Evolutionary conservation across 2,113 vertebrate species (phyloP), one percentile per base, ranked within the genome.

Genomic region (Neoarius graeffei): DNA sequence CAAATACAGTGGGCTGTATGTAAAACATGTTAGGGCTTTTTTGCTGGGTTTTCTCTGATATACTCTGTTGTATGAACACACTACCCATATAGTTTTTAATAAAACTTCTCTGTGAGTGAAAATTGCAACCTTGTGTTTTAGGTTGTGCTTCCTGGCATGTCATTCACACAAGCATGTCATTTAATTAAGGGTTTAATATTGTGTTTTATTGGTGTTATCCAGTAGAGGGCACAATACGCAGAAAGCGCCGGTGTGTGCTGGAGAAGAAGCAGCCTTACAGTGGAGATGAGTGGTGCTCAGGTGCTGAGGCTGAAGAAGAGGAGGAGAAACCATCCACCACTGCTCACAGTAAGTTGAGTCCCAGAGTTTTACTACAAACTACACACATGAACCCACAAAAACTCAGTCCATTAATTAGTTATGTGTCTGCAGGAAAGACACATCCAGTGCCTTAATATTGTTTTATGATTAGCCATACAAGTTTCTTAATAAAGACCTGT

Each of bases 261-360:
- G 97, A 99, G 88, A 96, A 97, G 94, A 99, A 99, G 91, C 98
- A 99, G 94, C 98, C 98, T 0, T 99, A 99, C 91, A 99, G 98
- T 0, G 98, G 98, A 56, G 98, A 99, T 89, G 98, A 99, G 88
- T 99, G 98, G 98, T 99, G 97, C 92, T 99, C 98, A 0, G 98
- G 98, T 14, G 97, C 97, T 0, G 98, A 99, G 93, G 98, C 97
- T 0, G 98, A 99, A 89, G 98, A 99, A 5, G 98, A 99, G 0
- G 95, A 96, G 84, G 98, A 99, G 93, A 98, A 99, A 93, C 95
- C 96, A 20, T 93, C 96, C 48, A 92, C 95, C 90, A 94, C 95
- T 30, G 59, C 95, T 86, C 97, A 97, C 93, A 97, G 98, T 99
- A 95, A 98, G 97, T 96, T 25, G 23, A 77, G 48, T 84, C 35